Base-by-base conservation (phyloP, 1,140 invertebrate species). In the Ctenoplectra terminalis region DNA sequence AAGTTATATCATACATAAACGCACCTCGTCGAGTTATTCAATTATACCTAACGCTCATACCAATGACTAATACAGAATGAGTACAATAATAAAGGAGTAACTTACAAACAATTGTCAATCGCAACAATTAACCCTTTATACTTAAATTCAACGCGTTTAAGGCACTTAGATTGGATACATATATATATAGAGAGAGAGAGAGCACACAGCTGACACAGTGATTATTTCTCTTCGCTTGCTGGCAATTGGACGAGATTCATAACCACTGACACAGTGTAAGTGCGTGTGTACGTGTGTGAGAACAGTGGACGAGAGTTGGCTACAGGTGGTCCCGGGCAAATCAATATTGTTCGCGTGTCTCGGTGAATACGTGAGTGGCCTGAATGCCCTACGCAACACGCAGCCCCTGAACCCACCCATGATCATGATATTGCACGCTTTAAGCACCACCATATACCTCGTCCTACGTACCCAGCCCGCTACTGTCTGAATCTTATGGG, bases 241-340 rank as follows among this genome's bases (percentile, higher is more conserved):
- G 31, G 63, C 81, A 74, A 78, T 87, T 78, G 67, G 76, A 31
- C 56, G 72, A 48, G 72, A 87, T 87, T 87, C 86, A 82, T 78
- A 82, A 87, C 78, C 69, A n/a, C 31, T n/a, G 67, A 26, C 13
- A 63, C 11, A 0, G 34, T 34, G 29, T 58, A 48, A 6, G 20
- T 20, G 40, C 26, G 58, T n/a, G 52, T 8, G 6, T 13, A 4
- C 26, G 2, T 43, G 7, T 40, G 15, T 8, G 6, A 15, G 82
- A 72, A 50, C 50, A 15, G 17, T 48, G 40, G 48, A 46, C n/a
- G 75, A 74, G 82, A 76, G 85, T 85, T 85, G 79, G 66, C 86
- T 88, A 88, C 86, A 88, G 86, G 86, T 88, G 86, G 86, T 88
- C 86, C 85, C 79, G 85, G 85, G 86, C 82, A 87, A 79, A 88